Percentiles rank a stretch among this genome's conserved stretches.
Conservation (phyloP, 2,888 invertebrate genomes). For the Strigamia transsilvanica region DNA sequence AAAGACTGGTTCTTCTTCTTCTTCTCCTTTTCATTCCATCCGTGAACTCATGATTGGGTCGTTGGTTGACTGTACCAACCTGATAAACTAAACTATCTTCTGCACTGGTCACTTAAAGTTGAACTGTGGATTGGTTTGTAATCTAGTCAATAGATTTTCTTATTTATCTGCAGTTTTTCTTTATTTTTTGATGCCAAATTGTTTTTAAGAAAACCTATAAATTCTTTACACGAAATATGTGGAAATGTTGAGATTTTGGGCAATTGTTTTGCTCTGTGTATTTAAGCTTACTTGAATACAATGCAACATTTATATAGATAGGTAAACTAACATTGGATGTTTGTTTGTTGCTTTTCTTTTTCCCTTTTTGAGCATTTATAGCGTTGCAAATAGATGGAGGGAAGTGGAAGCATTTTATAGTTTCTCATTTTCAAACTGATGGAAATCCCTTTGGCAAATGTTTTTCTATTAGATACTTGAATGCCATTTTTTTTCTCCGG, state of each 20-base stretch:
- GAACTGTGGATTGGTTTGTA: not conserved
- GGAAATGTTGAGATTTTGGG: too few species aligned
- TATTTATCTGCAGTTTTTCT: not conserved
- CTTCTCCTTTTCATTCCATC: slow-evolving; percentile 30
- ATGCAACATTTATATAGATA: not conserved
- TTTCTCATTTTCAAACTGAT: slow-evolving; percentile 30
- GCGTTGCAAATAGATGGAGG: not conserved
- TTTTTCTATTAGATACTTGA: slow-evolving; percentile 20
- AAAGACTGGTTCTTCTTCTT: not conserved
- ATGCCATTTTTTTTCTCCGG: not conserved
- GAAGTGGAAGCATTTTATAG: slow-evolving; percentile 4
- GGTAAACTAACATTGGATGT: not conserved
- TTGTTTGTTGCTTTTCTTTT: not conserved
- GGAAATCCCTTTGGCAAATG: slow-evolving; percentile 30
- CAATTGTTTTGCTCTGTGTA: too few species aligned
- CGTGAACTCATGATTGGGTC: slow-evolving; percentile 24
- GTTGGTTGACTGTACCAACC: slow-evolving; percentile 25
- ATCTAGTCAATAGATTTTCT: slow-evolving; percentile 14
- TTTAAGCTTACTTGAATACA: not conserved
- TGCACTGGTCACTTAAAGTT: slow-evolving; percentile 26
- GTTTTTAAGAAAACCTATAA: too few species aligned
- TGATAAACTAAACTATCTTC: slow-evolving; percentile 30
- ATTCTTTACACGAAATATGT: too few species aligned
- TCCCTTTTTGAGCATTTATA: not conserved
- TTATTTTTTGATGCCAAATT: too few species aligned